Base-by-base conservation (phyloP, 2,113 vertebrate genomes). In the Dinomys branickii region DNA sequence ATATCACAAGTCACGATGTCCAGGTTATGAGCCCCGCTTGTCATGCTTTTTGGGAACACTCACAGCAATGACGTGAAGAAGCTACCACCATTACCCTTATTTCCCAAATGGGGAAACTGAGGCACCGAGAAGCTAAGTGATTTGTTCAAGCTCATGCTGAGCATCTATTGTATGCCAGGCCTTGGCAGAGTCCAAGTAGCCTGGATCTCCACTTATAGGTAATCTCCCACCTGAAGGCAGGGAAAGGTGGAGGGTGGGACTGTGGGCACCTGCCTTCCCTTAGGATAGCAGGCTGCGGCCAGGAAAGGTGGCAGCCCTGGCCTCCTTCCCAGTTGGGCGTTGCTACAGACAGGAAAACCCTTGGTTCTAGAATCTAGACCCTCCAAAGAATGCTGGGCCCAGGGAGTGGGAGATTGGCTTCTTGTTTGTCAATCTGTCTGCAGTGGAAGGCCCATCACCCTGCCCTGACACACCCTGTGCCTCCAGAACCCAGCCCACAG, bases 251-350 rank as follows among this genome's bases (percentile, higher is more conserved):
- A 10, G 5, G 33, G 41, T 63, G 14, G 44, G 83, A 13, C 41
- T 9, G 10, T 4, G 44, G 75, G 33, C 44, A 19, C 14, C 44
- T 2, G 11, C 5, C 7, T 17, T 71, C 35, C 38, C 52, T 61
- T 16, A 19, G 4, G 41, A 1, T 19, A 6, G 0, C 7, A 30
- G 35, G 35, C 65, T 2, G 0, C 1, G 38, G 41, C 65, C 81
- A 4, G 26, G 4, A 44, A 75, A 35, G 44, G 13, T 1, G 26
- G 65, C 61, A 80, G 30, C 73, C 77, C 73, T 85, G 10, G 35
- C 78, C 78, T 10, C 58, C 69, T 54, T 52, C 24, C 95, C 58
- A 24, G 38, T 7, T 52, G 16, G 2, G 56, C n/a, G 58, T 12
- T 47, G 14, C 41, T 33, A 11, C 56, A 44, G 12, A 30, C 33